A percentile compares a stretch with the other conserved stretches of the same genome.
Conservation (phyloP, 1,140 invertebrate genomes). For the Ericerus pela region DNA sequence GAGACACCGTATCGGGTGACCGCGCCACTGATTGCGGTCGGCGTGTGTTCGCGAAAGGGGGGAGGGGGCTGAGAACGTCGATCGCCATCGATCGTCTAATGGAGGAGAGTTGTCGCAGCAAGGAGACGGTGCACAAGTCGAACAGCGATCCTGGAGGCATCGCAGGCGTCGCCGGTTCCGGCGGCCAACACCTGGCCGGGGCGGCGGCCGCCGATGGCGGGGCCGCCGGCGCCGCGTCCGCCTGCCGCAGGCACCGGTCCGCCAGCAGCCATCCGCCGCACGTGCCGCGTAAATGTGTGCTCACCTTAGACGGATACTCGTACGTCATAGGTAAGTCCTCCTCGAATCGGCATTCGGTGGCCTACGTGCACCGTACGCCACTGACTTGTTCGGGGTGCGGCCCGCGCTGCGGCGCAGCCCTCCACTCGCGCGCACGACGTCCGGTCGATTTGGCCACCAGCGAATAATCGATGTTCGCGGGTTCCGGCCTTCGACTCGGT, state of each 20-base stretch:
- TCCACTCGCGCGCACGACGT: too few species aligned
- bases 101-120: conserved; percentile 4
- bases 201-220: not conserved
- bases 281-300: conserved; percentile 51
- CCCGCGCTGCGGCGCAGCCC: too few species aligned
- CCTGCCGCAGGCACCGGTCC: conserved; percentile 19
- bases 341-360: too few species aligned
- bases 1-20: too few species aligned
- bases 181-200: not conserved
- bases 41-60: not conserved
- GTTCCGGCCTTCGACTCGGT: too few species aligned
- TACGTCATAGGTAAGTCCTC: conserved; percentile 66
- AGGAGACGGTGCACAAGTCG: not conserved
- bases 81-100: not conserved
- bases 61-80: not conserved
- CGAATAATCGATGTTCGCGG: too few species aligned
- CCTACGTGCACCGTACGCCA: too few species aligned
- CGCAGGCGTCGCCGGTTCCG: not conserved
- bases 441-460: too few species aligned
- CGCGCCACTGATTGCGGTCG: too few species aligned
- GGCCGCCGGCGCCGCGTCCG: not conserved
- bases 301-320: conserved; percentile 61
- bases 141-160: conserved; percentile 9
- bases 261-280: conserved; percentile 23
- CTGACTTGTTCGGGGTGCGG: too few species aligned